Conservation (phyloP, 1,140 invertebrate genomes). For the Archivesica marissinica region DNA sequence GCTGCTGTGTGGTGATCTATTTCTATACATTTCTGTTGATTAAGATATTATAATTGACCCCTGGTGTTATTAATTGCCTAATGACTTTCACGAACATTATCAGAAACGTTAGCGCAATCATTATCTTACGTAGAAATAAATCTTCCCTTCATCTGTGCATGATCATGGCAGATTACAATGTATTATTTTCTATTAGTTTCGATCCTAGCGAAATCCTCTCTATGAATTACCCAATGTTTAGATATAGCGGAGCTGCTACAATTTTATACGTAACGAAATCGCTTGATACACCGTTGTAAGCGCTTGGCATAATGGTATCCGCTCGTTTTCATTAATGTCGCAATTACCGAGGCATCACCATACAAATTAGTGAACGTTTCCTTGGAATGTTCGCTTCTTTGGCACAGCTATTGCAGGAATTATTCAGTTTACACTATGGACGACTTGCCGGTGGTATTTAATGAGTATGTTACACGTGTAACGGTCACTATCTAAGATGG, state of each 20-base stretch:
- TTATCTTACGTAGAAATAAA: slow-evolving; percentile 48
- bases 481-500: not conserved
- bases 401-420: not conserved
- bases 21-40: slow-evolving; percentile 19
- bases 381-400: not conserved
- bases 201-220: slow-evolving; percentile 32
- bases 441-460: not conserved
- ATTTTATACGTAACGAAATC: slow-evolving; percentile 51
- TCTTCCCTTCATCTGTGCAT: slow-evolving; percentile 39
- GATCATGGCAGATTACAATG: slow-evolving; percentile 47
- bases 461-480: slow-evolving; percentile 1
- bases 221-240: slow-evolving; percentile 49
- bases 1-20: slow-evolving; percentile 24
- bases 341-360: slow-evolving; percentile 39
- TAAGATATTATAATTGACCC: slow-evolving; percentile 41
- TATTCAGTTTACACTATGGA: slow-evolving; percentile 18
- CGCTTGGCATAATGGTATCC: slow-evolving; percentile 16
- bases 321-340: slow-evolving; percentile 53
- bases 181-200: slow-evolving; percentile 53
- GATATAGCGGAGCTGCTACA: slow-evolving; percentile 17
- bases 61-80: slow-evolving; percentile 60
- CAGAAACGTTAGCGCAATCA: slow-evolving; percentile 57
- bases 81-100: slow-evolving; percentile 46
- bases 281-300: slow-evolving; percentile 5
- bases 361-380: slow-evolving; percentile 6